Base-by-base conservation (phyloP, 2,113 vertebrate genomes). In the Bettongia penicillata region DNA sequence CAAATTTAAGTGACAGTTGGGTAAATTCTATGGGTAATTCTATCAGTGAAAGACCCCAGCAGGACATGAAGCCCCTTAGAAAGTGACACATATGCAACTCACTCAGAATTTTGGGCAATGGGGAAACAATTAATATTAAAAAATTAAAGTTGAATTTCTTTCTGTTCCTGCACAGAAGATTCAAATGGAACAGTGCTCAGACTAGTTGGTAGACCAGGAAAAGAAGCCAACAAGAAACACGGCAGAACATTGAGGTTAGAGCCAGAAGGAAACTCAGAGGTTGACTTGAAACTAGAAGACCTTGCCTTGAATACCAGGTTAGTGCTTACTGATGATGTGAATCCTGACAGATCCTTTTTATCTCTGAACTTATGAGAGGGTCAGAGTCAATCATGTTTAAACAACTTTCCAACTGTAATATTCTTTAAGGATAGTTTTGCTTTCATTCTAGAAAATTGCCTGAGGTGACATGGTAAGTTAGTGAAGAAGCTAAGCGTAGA, bases 31-130 rank as follows among this genome's bases (percentile, higher is more conserved):
- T 53, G 22, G 3, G 37, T 91, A 49, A 14, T 22, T 91, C 3
- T 43, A 10, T 93, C 19, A 55, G 9, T 93, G 14, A 55, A 94
- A 94, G 43, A 8, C 96, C 53, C 84, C 95, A 93, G 52, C 52
- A 94, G 84, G 55, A 28, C 55, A 57, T 57, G 55, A 57, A 57
- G 26, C 55, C 26, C 19, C 53, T 92, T 68, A 49, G 48, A 51
- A 48, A 26, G 49, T 26, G 19, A 52, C 8, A 19, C 2, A 93
- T 4, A 43, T 24, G 47, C 28, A 49, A 57, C 93, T 89, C 2
- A 94, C 52, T 11, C 89, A 77, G 9, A 95, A 51, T 90, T 95
- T 77, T 51, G 53, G 25, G 43, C 48, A 93, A 92, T 8, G 91
- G 23, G 48, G 47, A 61, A 91, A 68, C 24, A 11, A 51, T 55